phyloP scores from a whole-genome alignment of 2,888 invertebrate species.

The Eupithecia tripunctaria region DNA sequence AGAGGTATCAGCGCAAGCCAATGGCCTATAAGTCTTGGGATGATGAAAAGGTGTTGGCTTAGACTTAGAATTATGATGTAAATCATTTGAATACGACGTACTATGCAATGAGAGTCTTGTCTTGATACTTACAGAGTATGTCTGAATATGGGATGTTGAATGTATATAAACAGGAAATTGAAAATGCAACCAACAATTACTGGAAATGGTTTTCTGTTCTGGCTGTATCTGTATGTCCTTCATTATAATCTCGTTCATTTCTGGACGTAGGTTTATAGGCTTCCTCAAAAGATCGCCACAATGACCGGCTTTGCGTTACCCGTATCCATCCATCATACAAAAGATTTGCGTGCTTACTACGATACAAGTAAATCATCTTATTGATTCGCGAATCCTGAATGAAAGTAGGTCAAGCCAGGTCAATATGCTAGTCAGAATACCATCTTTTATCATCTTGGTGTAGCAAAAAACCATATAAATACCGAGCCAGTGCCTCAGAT shows the following conservation, averaged over 20 bases:
- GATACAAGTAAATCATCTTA: neutral
- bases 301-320: too few relatives aligned
- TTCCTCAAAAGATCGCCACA: too few relatives aligned
- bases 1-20: conserved; percentile 23
- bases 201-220: neutral
- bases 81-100: conserved; percentile 11
- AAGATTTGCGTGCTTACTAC: neutral
- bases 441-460: too few relatives aligned
- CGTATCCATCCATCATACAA: too few relatives aligned
- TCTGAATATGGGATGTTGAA: neutral
- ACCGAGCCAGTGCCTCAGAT: neutral
- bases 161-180: neutral
- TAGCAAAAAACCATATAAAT: neutral
- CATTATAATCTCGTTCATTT: too few relatives aligned
- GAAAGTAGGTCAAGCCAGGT: too few relatives aligned
- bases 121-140: neutral
- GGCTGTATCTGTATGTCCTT: too few relatives aligned
- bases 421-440: too few relatives aligned
- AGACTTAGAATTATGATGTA: conserved; percentile 21
- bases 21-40: conserved; percentile 22
- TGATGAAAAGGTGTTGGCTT: conserved; percentile 21
- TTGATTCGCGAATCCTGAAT: neutral
- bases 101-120: neutral
- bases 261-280: too few relatives aligned
- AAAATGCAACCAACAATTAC: neutral